A percentile compares a stretch with the other conserved stretches of the same genome.
These are phyloP conservation scores for Ophiothrix spiculata DNA, from an alignment of 35 echinoderm and acorn worm species.

Conservation along the genomic window DNA sequence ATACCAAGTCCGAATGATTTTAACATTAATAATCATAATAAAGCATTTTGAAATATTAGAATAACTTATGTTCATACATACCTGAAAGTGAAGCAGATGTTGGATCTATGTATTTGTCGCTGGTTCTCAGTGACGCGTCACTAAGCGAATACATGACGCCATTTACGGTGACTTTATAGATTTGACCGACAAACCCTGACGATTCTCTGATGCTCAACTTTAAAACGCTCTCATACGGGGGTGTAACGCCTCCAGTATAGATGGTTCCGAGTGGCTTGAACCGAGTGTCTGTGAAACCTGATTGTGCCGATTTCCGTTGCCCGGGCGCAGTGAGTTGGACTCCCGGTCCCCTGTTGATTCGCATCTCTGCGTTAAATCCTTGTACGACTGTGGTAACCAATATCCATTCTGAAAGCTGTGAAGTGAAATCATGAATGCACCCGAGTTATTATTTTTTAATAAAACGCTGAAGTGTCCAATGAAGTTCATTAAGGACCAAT, in stretches of 20 bases:
- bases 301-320: neutral
- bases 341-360: slow-evolving; percentile 43
- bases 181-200: slow-evolving; percentile 25
- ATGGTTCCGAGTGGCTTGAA: neutral
- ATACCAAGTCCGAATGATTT: neutral
- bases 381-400: slow-evolving; percentile 1
- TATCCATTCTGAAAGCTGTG: slow-evolving; percentile 38
- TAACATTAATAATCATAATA: neutral
- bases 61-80: slow-evolving; percentile 12
- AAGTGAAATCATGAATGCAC: too few relatives aligned
- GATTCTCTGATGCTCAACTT: neutral
- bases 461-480: too few relatives aligned
- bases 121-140: slow-evolving; percentile 31
- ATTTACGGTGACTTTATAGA: slow-evolving; percentile 59
- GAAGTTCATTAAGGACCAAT: too few relatives aligned
- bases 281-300: neutral
- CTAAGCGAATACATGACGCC: slow-evolving; percentile 26
- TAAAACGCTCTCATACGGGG: neutral
- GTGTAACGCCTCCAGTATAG: slow-evolving; percentile 13
- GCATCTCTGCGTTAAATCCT: slow-evolving; percentile 20
- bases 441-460: too few relatives aligned
- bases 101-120: slow-evolving; percentile 34
- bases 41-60: neutral
- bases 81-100: slow-evolving; percentile 49
- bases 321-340: slow-evolving; percentile 29